phyloP scores from a whole-genome alignment of 2,113 vertebrate genomes.

The Chamaea fasciata region DNA sequence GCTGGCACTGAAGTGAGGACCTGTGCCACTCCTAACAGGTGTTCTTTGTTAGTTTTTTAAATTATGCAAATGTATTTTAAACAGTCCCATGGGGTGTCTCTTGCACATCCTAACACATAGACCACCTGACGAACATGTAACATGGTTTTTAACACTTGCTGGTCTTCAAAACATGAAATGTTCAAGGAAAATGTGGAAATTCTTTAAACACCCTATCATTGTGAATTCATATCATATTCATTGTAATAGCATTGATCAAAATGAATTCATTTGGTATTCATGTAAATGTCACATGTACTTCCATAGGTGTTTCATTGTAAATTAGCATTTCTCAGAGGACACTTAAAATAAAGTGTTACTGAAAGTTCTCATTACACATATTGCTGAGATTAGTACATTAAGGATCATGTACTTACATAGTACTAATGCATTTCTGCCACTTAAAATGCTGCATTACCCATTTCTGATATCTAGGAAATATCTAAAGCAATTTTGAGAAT shows the following conservation, averaged over 20 bases:
- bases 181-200: conserved; percentile 63
- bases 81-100: not conserved
- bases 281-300: conserved; percentile 80
- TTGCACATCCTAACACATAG: not conserved
- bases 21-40: not conserved
- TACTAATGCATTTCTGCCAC: conserved; percentile 79
- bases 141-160: not conserved
- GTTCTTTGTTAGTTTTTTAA: not conserved
- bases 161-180: conserved; percentile 54
- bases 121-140: not conserved
- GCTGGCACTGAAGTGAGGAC: not conserved
- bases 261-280: conserved; percentile 83
- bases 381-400: conserved; percentile 83
- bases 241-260: conserved; percentile 81
- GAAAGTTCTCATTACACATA: conserved; percentile 83
- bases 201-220: conserved; percentile 64
- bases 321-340: conserved; percentile 85
- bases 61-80: not conserved
- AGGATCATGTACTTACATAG: conserved; percentile 79
- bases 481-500: conserved; percentile 75
- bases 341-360: conserved; percentile 84
- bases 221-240: conserved; percentile 76
- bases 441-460: conserved; percentile 75
- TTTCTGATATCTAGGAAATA: conserved; percentile 77
- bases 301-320: conserved; percentile 83